These are phyloP conservation scores for Melikaiella ostensackeni DNA, from an alignment of 2,888 invertebrate genomes.

Conservation along the genomic window DNA sequence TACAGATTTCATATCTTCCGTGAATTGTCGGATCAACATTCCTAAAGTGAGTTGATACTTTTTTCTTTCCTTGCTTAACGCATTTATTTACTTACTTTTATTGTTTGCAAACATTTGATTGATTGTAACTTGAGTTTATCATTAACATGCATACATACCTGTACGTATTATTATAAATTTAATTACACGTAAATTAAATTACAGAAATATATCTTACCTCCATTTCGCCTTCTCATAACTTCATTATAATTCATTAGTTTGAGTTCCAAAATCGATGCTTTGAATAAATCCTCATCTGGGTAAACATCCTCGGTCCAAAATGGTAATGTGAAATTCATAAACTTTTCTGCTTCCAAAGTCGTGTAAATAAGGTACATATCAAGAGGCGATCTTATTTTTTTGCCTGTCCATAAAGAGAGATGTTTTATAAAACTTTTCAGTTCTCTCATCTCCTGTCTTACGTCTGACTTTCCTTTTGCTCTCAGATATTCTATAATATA, in stretches of 20 bases:
- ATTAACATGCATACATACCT: too few species aligned
- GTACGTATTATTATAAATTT: too few species aligned
- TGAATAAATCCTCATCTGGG: slow-evolving; percentile 78
- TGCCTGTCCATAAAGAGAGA: slow-evolving; percentile 2
- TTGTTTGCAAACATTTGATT: neutral
- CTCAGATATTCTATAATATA: slow-evolving; percentile 2
- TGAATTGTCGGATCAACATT: slow-evolving; percentile 42
- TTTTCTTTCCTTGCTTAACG: neutral
- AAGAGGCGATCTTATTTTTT: neutral
- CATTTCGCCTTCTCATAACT: slow-evolving; percentile 78
- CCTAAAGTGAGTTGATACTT: slow-evolving; percentile 46
- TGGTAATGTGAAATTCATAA: slow-evolving; percentile 79
- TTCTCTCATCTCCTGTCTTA: neutral
- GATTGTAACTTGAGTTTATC: too few species aligned
- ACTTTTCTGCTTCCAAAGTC: slow-evolving; percentile 69
- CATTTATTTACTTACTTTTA: neutral
- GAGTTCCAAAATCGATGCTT: slow-evolving; percentile 79
- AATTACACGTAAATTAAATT: too few species aligned
- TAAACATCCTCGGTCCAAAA: slow-evolving; percentile 79
- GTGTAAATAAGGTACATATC: slow-evolving; percentile 4
- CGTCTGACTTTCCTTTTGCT: neutral
- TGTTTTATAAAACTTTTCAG: neutral
- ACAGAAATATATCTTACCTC: slow-evolving; percentile 72
- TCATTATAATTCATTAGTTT: slow-evolving; percentile 80
- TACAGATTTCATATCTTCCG: slow-evolving; percentile 56